Evolutionary conservation across 2,888 invertebrate genomes (phyloP).

Genomic region (Leucozona laternaria): DNA sequence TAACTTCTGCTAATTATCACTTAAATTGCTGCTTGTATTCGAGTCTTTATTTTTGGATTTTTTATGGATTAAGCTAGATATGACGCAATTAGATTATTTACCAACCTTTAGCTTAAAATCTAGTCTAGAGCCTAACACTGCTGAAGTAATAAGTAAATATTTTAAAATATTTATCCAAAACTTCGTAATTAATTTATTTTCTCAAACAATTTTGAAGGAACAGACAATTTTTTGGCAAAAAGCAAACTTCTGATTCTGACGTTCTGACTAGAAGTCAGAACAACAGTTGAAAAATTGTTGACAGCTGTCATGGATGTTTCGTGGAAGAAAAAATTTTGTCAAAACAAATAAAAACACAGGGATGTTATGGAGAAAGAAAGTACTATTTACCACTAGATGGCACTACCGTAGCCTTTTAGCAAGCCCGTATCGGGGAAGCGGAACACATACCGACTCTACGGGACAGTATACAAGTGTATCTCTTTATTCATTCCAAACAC

Average conservation of each 20-base stretch:
- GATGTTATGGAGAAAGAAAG: background rate
- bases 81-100: conserved; percentile 55
- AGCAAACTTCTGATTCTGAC: conserved; percentile 39
- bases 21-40: background rate
- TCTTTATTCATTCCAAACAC: too few species aligned
- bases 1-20: conserved; percentile 38
- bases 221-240: conserved; percentile 36
- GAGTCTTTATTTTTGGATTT: background rate
- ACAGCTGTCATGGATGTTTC: conserved; percentile 63
- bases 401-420: background rate
- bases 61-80: conserved; percentile 8
- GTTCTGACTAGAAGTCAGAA: conserved; percentile 14
- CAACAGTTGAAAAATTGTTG: conserved; percentile 48
- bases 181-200: background rate
- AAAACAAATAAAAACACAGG: conserved; percentile 31
- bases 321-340: conserved; percentile 56
- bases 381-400: conserved; percentile 16
- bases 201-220: conserved; percentile 27
- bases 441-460: too few species aligned
- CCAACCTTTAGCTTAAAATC: conserved; percentile 49
- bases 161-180: conserved; percentile 1
- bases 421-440: background rate
- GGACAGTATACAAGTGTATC: too few species aligned
- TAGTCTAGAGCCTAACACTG: background rate
- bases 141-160: background rate